phyloP scores from a whole-genome alignment of 2,797 vertebrate genomes.

The Gorsachius magnificus region DNA sequence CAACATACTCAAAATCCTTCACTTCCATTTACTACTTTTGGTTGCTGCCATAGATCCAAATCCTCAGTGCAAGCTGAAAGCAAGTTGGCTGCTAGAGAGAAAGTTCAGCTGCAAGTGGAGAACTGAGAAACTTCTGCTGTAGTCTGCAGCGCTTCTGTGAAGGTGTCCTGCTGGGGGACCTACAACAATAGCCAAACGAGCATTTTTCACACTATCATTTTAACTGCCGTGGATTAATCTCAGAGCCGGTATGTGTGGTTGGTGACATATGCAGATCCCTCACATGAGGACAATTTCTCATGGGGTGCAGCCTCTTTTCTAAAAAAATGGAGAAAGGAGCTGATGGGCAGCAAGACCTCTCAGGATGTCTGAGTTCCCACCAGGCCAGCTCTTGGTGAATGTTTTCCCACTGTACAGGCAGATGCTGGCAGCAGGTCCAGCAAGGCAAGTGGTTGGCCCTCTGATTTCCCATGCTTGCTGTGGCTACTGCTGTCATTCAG shows the following conservation, averaged over 20 bases:
- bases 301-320: background rate
- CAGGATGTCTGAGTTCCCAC: background rate
- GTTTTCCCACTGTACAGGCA: background rate
- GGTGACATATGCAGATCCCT: background rate
- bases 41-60: background rate
- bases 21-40: background rate
- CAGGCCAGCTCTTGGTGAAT: background rate
- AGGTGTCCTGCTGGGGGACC: fast-evolving
- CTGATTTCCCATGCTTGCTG: background rate
- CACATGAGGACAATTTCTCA: background rate
- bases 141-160: background rate
- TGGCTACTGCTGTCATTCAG: background rate
- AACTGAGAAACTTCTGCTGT: background rate
- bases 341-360: background rate
- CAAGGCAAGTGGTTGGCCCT: background rate
- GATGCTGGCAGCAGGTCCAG: background rate
- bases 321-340: background rate
- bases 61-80: background rate
- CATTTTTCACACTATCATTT: background rate
- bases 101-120: background rate
- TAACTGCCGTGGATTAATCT: background rate
- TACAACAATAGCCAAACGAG: background rate
- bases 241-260: background rate
- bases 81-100: background rate
- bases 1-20: background rate